phyloP scores from a whole-genome alignment of 2,888 invertebrate species.

The Rhorus exstirpatorius region DNA sequence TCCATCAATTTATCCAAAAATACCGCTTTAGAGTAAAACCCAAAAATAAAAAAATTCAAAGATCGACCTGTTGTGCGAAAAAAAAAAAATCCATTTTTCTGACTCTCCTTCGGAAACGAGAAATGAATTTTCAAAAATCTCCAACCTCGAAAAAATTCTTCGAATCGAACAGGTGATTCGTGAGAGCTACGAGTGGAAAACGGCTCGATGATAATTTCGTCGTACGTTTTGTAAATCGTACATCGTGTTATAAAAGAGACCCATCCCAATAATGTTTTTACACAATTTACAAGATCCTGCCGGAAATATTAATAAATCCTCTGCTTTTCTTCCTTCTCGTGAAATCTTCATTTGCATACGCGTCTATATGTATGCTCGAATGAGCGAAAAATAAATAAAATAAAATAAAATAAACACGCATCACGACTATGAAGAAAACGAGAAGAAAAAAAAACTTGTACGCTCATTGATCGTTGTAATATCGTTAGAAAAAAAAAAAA shows the following conservation, averaged over 20 bases:
- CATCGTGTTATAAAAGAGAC: slow-evolving; percentile 5
- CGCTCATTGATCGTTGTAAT: slow-evolving; percentile 56
- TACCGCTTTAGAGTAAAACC: too few relatives aligned
- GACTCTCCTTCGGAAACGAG: too few relatives aligned
- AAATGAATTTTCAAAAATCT: neutral
- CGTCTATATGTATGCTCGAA: neutral
- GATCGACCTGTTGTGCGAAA: too few relatives aligned
- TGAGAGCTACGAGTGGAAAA: neutral
- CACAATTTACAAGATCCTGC: neutral
- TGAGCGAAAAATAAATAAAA: neutral
- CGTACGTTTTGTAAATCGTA: slow-evolving; percentile 24
- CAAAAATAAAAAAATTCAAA: too few relatives aligned
- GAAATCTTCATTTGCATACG: slow-evolving; percentile 13
- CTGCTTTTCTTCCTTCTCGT: slow-evolving; percentile 10
- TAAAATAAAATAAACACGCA: slow-evolving; percentile 16
- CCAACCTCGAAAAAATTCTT: neutral
- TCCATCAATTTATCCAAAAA: too few relatives aligned
- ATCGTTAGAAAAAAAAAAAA: too few relatives aligned
- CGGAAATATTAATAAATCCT: neutral
- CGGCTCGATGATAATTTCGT: slow-evolving; percentile 14
- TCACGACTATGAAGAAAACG: slow-evolving; percentile 6
- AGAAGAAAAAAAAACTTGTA: slow-evolving; percentile 61
- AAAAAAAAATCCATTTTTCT: too few relatives aligned
- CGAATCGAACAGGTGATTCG: neutral
- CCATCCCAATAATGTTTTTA: neutral